Evolutionary conservation across 2,888 invertebrate genomes (phyloP), one percentile per base, ranked within the genome.

Genomic region (Tuta absoluta): DNA sequence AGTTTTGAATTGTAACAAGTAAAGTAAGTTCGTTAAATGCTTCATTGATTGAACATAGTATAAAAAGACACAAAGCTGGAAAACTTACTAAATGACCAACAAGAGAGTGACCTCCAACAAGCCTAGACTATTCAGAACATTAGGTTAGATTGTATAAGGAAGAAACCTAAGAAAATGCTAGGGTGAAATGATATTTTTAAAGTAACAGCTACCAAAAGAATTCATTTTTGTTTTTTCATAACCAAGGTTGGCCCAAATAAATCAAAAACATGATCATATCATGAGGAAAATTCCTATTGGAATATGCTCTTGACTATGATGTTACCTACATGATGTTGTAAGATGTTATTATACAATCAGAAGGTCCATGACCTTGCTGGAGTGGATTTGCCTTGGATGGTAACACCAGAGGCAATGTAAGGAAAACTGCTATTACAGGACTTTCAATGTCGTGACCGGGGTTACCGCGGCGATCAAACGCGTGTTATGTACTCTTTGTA

Each of bases 361-460:
- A 67, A 70, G 68, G 72, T 71, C 73, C 74, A 70, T 75, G 74
- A 75, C 75, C 73, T 75, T 73, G 69, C 53, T 64, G 23, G 56
- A 53, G 38, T 53, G 53, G 53, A 62, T 62, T 62, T 37, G 51
- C 62, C 62, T 62, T 62, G 62, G 53, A 53, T 61, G 49, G 61
- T 49, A 61, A 48, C 61, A n/a, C 33, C 14, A 33, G 62, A 37
- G 23, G 53, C 51, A 38, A 14, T 51, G 62, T 19, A 62, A 62
- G 62, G 62, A 62, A 62, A 51, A 62, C 62, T 53, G 38, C 62
- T 53, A 62, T 62, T 53, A 62, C 33, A 49, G 48, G 53, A 21
- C 33, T 41, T 38, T 62, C 51, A 62, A 62, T 62, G 62, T 62
- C 62, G 53, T 33, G 62, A 53, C 62, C 62, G 38, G 59, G 37